phyloP scores from a whole-genome alignment of 2,888 invertebrate species.

The Microchrysa polita region DNA sequence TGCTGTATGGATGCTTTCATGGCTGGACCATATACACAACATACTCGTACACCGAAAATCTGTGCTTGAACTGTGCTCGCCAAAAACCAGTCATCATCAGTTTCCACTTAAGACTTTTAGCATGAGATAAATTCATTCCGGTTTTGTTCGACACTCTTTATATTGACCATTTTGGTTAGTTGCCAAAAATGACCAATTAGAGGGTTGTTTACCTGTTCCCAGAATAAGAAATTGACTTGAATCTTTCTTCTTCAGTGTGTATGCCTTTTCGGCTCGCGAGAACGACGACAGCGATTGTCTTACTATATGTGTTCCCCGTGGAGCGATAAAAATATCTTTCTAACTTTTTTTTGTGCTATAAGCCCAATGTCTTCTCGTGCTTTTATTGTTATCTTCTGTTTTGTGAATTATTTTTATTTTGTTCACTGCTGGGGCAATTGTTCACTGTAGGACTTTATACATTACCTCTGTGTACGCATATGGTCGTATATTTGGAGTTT shows the following conservation, averaged over 20 bases:
- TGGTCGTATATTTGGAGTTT: too few relatives aligned
- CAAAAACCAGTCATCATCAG: constrained; percentile 31
- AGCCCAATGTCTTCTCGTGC: background rate
- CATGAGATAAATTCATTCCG: constrained; percentile 35
- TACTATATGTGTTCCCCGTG: too few relatives aligned
- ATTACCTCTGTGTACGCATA: too few relatives aligned
- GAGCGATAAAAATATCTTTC: too few relatives aligned
- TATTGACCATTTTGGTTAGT: constrained; percentile 39
- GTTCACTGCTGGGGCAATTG: too few relatives aligned
- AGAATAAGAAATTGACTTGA: constrained; percentile 34
- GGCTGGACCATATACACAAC: too few relatives aligned
- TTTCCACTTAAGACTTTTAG: background rate
- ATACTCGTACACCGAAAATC: too few relatives aligned
- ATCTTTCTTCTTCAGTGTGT: constrained; percentile 4
- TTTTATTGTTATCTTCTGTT: constrained; percentile 5
- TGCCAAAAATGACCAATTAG: constrained; percentile 39
- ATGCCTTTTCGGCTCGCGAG: background rate
- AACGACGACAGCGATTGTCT: too few relatives aligned
- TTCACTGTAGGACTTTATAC: too few relatives aligned
- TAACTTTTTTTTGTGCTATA: constrained; percentile 21
- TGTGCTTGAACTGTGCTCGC: background rate
- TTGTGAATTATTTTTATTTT: background rate
- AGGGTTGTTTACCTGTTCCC: constrained; percentile 43
- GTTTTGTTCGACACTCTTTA: constrained; percentile 37
- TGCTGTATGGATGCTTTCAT: too few relatives aligned